phyloP scores from a whole-genome alignment of 2,797 vertebrate species.

The Dromococcyx pavoninus region DNA sequence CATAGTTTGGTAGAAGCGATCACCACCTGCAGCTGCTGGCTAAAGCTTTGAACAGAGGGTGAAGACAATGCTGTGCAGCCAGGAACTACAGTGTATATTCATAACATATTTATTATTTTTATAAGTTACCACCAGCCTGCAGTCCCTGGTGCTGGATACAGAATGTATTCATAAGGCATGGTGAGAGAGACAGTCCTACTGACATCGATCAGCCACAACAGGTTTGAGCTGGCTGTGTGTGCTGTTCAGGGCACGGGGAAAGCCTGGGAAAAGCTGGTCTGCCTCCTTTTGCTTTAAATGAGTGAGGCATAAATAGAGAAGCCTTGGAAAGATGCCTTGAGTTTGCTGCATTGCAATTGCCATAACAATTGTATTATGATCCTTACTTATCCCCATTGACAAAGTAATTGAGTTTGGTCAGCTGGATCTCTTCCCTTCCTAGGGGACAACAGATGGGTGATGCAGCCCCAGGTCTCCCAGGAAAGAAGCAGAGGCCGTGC shows the following conservation, averaged over 20 bases:
- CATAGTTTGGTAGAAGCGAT: background rate
- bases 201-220: background rate
- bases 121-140: background rate
- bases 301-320: slow-evolving; percentile 2
- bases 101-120: background rate
- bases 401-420: slow-evolving; percentile 25
- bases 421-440: background rate
- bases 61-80: background rate
- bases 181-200: background rate
- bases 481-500: background rate
- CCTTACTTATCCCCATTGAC: slow-evolving; percentile 35
- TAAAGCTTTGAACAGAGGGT: background rate
- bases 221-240: background rate
- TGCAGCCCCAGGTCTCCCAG: background rate
- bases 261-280: background rate
- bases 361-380: slow-evolving; percentile 52
- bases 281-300: background rate
- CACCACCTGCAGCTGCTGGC: background rate
- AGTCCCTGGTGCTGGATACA: background rate
- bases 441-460: background rate
- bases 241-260: background rate
- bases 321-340: slow-evolving; percentile 8
- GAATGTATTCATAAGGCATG: background rate
- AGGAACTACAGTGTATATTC: background rate
- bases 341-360: slow-evolving; percentile 34